These are phyloP conservation scores for Phaethon lepturus DNA, from an alignment of 2,113 vertebrate genomes.

Conservation along the genomic window DNA sequence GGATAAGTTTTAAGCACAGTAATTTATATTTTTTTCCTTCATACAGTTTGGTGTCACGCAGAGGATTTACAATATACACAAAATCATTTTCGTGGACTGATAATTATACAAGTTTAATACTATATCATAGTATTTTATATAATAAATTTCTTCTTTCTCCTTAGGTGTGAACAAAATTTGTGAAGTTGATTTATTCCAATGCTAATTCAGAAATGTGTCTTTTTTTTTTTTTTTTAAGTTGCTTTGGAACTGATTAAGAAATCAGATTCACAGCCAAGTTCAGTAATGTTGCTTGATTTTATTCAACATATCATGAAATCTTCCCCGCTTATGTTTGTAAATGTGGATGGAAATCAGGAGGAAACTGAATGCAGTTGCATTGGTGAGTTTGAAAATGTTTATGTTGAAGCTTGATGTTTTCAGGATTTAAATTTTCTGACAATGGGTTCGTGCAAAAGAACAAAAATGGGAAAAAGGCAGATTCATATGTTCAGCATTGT, in stretches of 20 bases:
- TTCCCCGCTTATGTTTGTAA: slow-evolving; percentile 94
- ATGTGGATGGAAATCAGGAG: slow-evolving; percentile 79
- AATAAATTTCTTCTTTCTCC: background rate
- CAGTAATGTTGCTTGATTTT: slow-evolving; percentile 97
- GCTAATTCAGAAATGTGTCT: background rate
- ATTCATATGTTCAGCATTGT: accelerated
- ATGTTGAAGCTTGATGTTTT: background rate
- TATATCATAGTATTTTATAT: background rate
- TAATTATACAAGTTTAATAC: background rate
- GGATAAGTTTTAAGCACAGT: background rate
- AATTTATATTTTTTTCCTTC: background rate
- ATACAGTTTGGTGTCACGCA: background rate
- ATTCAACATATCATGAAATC: slow-evolving; percentile 97
- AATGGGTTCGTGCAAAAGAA: background rate
- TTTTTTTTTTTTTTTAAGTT: slow-evolving; percentile 75
- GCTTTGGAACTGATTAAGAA: slow-evolving; percentile 92
- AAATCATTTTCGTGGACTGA: background rate
- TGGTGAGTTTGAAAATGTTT: slow-evolving; percentile 75
- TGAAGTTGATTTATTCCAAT: background rate
- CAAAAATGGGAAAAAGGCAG: background rate
- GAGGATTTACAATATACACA: background rate
- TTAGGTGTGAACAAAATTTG: background rate
- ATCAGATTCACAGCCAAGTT: slow-evolving; percentile 90
- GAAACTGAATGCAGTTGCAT: slow-evolving; percentile 81
- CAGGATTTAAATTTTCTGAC: background rate